Evolutionary conservation across 2,113 vertebrate genomes (phyloP).

Genomic region (Scartelaos histophorus): DNA sequence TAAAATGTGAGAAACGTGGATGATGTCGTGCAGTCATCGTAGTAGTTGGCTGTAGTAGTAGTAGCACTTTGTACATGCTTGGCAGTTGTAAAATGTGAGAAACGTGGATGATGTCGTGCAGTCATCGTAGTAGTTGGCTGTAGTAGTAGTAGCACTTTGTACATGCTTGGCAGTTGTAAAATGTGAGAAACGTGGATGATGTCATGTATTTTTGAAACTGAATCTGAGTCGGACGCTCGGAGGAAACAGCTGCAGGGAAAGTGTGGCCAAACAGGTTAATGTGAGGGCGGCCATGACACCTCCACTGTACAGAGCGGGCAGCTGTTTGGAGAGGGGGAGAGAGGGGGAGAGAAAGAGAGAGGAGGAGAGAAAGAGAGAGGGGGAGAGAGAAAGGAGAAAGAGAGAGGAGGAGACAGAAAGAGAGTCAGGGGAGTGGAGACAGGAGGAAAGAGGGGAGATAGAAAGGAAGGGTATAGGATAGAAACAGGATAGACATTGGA

Average conservation of each 20-base stretch:
- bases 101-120: no score
- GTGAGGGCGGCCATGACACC: conserved; percentile 66
- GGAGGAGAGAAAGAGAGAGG: no score
- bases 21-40: conserved; percentile 32
- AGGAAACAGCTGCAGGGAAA: conserved; percentile 8
- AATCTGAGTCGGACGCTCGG: conserved; percentile 48
- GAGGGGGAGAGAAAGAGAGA: no score
- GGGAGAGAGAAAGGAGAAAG: no score
- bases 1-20: conserved; percentile 17
- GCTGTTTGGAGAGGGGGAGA: neutral
- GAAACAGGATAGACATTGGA: no score
- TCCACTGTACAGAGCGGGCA: conserved; percentile 40
- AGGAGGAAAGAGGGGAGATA: neutral
- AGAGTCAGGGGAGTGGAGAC: no score
- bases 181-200: conserved; percentile 29
- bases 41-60: neutral
- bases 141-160: no score
- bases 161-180: neutral
- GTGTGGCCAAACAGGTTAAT: conserved; percentile 63
- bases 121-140: no score
- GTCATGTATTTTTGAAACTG: conserved; percentile 64
- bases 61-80: neutral
- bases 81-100: no score
- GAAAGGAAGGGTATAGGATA: no score
- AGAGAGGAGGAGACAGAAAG: no score